These are phyloP conservation scores for Gadus macrocephalus DNA, from an alignment of 2,113 vertebrate species.

Conservation along the genomic window DNA sequence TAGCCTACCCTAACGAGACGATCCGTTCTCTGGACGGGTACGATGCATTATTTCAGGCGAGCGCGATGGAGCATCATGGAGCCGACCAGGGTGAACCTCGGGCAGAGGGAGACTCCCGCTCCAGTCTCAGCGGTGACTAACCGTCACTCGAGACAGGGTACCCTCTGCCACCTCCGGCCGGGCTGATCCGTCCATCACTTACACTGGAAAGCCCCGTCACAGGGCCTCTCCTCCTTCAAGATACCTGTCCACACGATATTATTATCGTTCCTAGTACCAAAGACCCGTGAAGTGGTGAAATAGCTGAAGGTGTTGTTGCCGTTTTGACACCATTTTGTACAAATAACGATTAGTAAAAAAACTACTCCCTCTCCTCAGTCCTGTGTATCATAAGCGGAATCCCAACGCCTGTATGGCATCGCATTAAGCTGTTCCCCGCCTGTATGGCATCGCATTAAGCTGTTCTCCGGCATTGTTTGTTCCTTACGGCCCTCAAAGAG, in stretches of 20 bases:
- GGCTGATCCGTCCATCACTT: conserved; percentile 50
- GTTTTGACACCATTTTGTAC: no score
- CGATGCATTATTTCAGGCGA: neutral
- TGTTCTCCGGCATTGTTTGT: conserved; percentile 27
- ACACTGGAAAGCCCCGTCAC: conserved; percentile 18
- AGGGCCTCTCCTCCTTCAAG: neutral
- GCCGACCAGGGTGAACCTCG: neutral
- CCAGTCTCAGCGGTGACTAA: conserved; percentile 44
- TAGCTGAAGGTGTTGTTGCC: no score
- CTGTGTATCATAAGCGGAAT: no score
- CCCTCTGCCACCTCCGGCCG: conserved; percentile 37
- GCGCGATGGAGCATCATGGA: neutral
- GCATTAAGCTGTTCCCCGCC: conserved; percentile 25
- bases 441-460: conserved; percentile 15
- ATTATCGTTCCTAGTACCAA: no score
- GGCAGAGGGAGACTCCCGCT: conserved; percentile 37
- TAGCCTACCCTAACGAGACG: no score
- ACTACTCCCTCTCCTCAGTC: no score
- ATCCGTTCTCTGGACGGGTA: no score
- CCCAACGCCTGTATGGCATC: neutral
- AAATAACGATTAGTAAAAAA: no score
- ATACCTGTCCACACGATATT: neutral
- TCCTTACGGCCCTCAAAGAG: conserved; percentile 36
- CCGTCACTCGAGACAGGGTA: conserved; percentile 40
- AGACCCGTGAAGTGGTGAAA: no score